Evolutionary conservation across 2,888 invertebrate species (phyloP).

Genomic region (Rhingia campestris): DNA sequence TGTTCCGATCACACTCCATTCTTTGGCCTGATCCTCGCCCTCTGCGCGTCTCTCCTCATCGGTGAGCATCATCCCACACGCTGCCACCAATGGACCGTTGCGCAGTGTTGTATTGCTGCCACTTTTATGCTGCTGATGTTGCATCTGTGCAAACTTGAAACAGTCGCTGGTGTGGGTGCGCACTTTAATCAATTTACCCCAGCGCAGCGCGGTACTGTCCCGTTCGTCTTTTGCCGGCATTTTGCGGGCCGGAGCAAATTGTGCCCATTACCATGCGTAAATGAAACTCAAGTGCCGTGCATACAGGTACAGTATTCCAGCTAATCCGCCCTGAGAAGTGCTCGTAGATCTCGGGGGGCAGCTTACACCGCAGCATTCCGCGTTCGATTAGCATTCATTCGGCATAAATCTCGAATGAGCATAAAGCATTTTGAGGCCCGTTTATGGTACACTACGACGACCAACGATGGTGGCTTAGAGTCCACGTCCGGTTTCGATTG

Average conservation of each 20-base stretch:
- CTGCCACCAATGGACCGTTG: slow-evolving; percentile 25
- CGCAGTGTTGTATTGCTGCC: slow-evolving; percentile 35
- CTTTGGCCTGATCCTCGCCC: slow-evolving; percentile 27
- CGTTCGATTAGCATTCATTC: slow-evolving; percentile 73
- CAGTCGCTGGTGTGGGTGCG: slow-evolving; percentile 66
- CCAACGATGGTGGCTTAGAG: slow-evolving; percentile 27
- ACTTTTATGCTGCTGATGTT: slow-evolving; percentile 52
- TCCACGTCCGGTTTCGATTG: slow-evolving; percentile 69
- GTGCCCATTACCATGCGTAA: slow-evolving; percentile 72
- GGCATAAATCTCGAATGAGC: slow-evolving; percentile 73
- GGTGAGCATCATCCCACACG: slow-evolving; percentile 61
- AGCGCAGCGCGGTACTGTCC: slow-evolving; percentile 27
- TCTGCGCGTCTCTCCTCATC: slow-evolving; percentile 20
- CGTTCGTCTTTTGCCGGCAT: slow-evolving; percentile 32
- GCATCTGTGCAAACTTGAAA: slow-evolving; percentile 69
- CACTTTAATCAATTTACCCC: slow-evolving; percentile 71
- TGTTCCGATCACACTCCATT: slow-evolving; percentile 67
- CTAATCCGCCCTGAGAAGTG: slow-evolving; percentile 58
- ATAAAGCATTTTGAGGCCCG: slow-evolving; percentile 66
- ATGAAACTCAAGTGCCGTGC: slow-evolving; percentile 61
- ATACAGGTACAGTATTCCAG: slow-evolving; percentile 23
- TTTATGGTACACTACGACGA: slow-evolving; percentile 35
- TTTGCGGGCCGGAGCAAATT: slow-evolving; percentile 50
- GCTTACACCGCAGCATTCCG: slow-evolving; percentile 56
- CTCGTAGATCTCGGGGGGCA: slow-evolving; percentile 59